These are phyloP conservation scores for Xestia c-nigrum DNA, from an alignment of 2,888 invertebrate species.

Conservation along the genomic window DNA sequence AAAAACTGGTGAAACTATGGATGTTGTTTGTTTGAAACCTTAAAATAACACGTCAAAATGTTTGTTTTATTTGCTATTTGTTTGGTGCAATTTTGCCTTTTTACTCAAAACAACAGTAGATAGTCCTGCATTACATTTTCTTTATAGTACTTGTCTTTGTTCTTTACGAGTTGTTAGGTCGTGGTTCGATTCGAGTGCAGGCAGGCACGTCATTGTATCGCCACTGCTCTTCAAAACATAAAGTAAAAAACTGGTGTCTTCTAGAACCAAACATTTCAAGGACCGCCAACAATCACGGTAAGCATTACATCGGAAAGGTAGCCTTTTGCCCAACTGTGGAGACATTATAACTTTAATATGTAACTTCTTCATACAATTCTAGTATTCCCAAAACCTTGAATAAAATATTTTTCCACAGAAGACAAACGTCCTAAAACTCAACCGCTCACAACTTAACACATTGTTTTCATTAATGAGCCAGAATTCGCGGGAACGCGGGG, in stretches of 20 bases:
- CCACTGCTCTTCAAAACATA: background rate
- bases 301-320: background rate
- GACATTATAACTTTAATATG: background rate
- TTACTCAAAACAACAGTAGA: background rate
- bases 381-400: background rate
- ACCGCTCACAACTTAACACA: constrained; percentile 30
- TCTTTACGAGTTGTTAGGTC: background rate
- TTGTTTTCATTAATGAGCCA: constrained; percentile 41
- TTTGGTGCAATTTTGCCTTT: background rate
- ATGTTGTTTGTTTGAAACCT: constrained; percentile 3
- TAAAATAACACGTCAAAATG: background rate
- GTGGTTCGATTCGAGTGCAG: background rate
- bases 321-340: background rate
- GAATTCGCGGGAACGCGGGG: constrained; percentile 35
- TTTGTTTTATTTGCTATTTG: background rate
- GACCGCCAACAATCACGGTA: background rate
- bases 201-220: background rate
- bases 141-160: background rate
- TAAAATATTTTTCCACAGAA: background rate
- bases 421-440: constrained; percentile 3
- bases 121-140: too few species aligned
- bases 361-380: background rate
- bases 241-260: background rate
- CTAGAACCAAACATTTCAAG: background rate
- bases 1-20: constrained; percentile 14